Evolutionary conservation across 2,888 invertebrate genomes (phyloP), one percentile per base, ranked within the genome.

Genomic region (Aphrophora alni): DNA sequence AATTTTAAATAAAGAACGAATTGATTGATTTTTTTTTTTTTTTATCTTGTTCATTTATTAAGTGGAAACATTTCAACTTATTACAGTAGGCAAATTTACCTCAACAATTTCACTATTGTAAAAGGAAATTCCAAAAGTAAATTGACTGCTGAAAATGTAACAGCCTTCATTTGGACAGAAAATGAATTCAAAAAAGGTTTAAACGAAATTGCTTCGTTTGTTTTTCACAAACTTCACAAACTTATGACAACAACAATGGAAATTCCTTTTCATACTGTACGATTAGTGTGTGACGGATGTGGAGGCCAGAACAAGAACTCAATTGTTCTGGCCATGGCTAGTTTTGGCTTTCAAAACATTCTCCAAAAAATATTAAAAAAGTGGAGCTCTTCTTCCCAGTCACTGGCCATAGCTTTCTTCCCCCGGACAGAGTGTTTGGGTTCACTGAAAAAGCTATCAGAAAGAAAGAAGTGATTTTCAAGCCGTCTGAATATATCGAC

Each of bases 51-150:
- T n/a, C n/a, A n/a, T n/a, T n/a, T n/a, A n/a, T n/a, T n/a, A n/a
- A n/a, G n/a, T n/a, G n/a, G n/a, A n/a, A n/a, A n/a, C n/a, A n/a
- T n/a, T n/a, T n/a, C 84, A 7, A 83, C 86, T 0, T 87, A 88
- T 74, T 88, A 86, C 83, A 83, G 84, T 38, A 83, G 86, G 12
- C 87, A 87, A 78, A 73, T 87, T 14, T 87, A 87, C 80, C 75
- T 83, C 5, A 87, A 87, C 78, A 88, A 87, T 82, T 86, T 87
- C 27, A 86, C 87, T 14, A 82, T 87, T 21, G 86, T 87, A 71
- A 80, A 84, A 76, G 86, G 87, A 28, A 59, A 80, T 75, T 87
- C 87, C 26, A 85, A 85, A 80, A 24, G 76, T 27, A 78, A 82
- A 76, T 77, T 87, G 33, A 84, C 81, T 5, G 70, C 69, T 26